These are phyloP conservation scores for Trachelus stipa DNA, from an alignment of 2,888 invertebrate genomes.

Conservation along the genomic window DNA sequence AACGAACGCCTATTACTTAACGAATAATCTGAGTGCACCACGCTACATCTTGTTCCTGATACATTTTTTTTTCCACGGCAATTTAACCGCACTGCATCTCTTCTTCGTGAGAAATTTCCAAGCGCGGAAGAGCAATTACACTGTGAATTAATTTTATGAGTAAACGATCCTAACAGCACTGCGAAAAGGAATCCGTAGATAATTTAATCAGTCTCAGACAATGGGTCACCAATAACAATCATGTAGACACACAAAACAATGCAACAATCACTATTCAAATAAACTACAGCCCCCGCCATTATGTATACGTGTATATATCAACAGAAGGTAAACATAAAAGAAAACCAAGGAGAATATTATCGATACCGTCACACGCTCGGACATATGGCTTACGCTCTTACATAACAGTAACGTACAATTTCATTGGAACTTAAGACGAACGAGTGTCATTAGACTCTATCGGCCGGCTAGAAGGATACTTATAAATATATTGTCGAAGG, in stretches of 20 bases:
- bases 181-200: not conserved
- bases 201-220: not conserved
- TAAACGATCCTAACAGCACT: not conserved
- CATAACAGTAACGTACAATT: not conserved
- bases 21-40: not conserved
- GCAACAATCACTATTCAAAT: not conserved
- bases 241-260: not conserved
- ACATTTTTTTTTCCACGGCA: not conserved
- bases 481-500: not conserved
- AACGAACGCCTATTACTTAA: not conserved
- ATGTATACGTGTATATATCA: not conserved
- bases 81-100: not conserved
- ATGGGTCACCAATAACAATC: not conserved
- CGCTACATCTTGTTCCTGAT: not conserved
- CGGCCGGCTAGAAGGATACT: not conserved
- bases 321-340: not conserved
- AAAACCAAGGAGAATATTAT: not conserved
- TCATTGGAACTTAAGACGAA: not conserved
- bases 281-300: not conserved
- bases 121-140: not conserved
- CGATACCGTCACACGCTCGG: not conserved
- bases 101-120: not conserved
- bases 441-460: not conserved
- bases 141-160: not conserved
- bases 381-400: not conserved